Base-by-base conservation (phyloP, 1,140 invertebrate genomes). In the Leptestheria dahalacensis region DNA sequence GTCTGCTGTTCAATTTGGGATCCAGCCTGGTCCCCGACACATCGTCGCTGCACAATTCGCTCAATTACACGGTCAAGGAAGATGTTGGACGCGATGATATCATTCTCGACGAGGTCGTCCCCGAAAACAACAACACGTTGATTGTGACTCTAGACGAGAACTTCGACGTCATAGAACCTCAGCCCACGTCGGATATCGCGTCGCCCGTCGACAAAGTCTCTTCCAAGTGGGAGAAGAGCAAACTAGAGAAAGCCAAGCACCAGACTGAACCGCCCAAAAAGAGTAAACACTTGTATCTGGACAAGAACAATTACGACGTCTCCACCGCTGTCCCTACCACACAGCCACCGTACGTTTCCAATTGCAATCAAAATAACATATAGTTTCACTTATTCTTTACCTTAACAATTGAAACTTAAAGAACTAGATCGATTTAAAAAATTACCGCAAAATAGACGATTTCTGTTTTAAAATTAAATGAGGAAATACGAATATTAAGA, bases 111-210 rank as follows among this genome's bases (percentile, higher is more conserved):
- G n/a, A n/a, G n/a, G n/a, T n/a, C n/a, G n/a, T n/a, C n/a, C n/a
- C n/a, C n/a, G n/a, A n/a, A n/a, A 41, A 41, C 33, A 41, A 41
- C 33, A 41, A 41, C 33, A 41, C 33, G 6, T 15, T 41, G 33
- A 15, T 41, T 15, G 15, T 41, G 6, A 41, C 33, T 29, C 41
- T 56, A 15, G 53, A 56, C 53, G 53, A 56, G 10, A 41, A 56
- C 15, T 56, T 56, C 26, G 53, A 56, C 33, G 53, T 56, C 26
- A 29, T 56, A 26, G 53, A 56, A 23, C 53, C 53, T 25, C 41
- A 56, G 15, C 53, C 53, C 10, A 24, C 53, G 25, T 15, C 33
- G 6, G 33, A 41, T 9, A 41, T 15, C 15, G 33, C n/a, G n/a
- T n/a, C 6, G 21, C 25, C 26, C 28, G 41, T 15, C 53, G 26